phyloP scores from a whole-genome alignment of 1,140 invertebrate species.

The Drosophila athabasca region DNA sequence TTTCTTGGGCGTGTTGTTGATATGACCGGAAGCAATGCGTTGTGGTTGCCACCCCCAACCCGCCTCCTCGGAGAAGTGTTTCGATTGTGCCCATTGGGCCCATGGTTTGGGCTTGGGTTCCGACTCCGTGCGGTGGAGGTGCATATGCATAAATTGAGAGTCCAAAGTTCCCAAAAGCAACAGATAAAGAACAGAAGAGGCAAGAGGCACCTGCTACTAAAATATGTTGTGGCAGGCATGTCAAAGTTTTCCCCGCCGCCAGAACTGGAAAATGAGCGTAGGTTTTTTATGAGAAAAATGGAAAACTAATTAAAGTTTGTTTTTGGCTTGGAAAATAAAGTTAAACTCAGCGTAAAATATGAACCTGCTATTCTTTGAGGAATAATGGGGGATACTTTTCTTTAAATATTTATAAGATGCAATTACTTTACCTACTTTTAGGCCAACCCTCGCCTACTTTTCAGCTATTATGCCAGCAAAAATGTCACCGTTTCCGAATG shows the following conservation, averaged over 20 bases:
- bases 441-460: not conserved
- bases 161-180: conserved; percentile 3
- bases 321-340: no score
- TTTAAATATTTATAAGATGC: no score
- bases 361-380: not conserved
- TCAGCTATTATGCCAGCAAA: not conserved
- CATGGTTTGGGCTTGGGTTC: not conserved
- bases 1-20: conserved; percentile 18
- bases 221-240: no score
- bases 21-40: conserved; percentile 59
- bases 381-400: no score
- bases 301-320: not conserved
- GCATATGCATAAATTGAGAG: conserved; percentile 57
- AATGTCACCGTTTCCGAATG: not conserved
- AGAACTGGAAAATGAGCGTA: no score
- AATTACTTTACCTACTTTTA: not conserved
- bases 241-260: no score
- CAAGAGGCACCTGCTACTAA: no score
- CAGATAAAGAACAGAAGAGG: not conserved
- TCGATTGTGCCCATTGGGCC: no score
- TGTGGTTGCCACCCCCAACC: not conserved
- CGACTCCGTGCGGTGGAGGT: not conserved
- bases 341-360: no score
- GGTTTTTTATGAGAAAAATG: no score
- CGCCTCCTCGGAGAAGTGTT: not conserved